phyloP scores from a whole-genome alignment of 1,140 invertebrate genomes.

The Lerema accius region DNA sequence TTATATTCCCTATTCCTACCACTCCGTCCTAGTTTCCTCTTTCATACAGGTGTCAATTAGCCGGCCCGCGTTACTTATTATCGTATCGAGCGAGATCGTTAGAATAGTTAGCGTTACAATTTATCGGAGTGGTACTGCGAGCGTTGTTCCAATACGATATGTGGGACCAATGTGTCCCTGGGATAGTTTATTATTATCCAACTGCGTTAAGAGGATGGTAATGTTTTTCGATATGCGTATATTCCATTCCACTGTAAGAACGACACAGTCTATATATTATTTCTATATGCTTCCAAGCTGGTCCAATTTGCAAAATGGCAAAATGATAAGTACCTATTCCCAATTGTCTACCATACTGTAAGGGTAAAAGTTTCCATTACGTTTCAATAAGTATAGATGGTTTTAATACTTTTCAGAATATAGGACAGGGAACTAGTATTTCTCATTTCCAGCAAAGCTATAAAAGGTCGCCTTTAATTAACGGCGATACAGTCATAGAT shows the following conservation, averaged over 20 bases:
- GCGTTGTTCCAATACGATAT: neutral
- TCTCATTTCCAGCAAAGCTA: neutral
- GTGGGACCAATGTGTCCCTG: neutral
- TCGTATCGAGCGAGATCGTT: slow-evolving; percentile 10
- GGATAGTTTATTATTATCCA: too few relatives aligned
- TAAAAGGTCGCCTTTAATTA: slow-evolving; percentile 8
- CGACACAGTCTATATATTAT: too few relatives aligned
- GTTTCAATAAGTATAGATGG: too few relatives aligned
- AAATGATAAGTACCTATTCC: too few relatives aligned
- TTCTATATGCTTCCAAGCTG: too few relatives aligned
- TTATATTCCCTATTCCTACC: slow-evolving; percentile 11
- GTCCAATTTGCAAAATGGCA: too few relatives aligned
- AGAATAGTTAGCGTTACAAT: slow-evolving; percentile 10
- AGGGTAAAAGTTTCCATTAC: too few relatives aligned
- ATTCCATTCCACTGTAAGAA: too few relatives aligned
- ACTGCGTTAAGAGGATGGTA: neutral
- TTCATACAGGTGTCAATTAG: slow-evolving; percentile 13
- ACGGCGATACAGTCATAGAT: slow-evolving; percentile 13
- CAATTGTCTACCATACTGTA: too few relatives aligned
- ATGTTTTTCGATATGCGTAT: too few relatives aligned
- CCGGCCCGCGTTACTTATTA: slow-evolving; percentile 10
- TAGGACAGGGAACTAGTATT: too few relatives aligned
- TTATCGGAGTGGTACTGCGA: slow-evolving; percentile 1
- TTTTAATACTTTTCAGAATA: too few relatives aligned
- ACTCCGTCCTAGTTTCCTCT: slow-evolving; percentile 5